Evolutionary conservation across 2,113 vertebrate genomes (phyloP), one percentile per base, ranked within the genome.

Genomic region (Excalfactoria chinensis): DNA sequence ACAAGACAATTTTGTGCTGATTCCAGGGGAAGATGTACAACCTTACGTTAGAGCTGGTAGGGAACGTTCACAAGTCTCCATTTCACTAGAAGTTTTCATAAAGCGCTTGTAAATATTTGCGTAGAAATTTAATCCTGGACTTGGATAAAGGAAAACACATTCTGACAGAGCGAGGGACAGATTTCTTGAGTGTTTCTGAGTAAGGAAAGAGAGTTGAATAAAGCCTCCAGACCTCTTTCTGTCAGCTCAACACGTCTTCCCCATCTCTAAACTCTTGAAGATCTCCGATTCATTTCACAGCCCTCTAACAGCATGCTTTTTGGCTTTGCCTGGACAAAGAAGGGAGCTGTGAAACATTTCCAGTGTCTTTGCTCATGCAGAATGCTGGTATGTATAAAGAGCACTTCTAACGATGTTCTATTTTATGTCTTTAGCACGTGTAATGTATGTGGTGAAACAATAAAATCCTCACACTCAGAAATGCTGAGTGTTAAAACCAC

Each of bases 11-110:
- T 87, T 85, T 88, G 51, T 75, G 75, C 32, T 37, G 46, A 77
- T 73, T 93, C 79, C 76, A 89, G 51, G 51, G n/a, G 55, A 92
- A 76, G 84, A 82, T 58, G 89, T 84, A 76, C 76, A 89, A 70
- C 49, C 49, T 60, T 71, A 37, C 16, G 5, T 75, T 58, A n/a
- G 55, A 76, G 28, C 77, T 90, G 59, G 59, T 41, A 73, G 63
- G 56, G 84, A 87, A 53, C 3, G 2, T 83, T 90, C 74, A 77
- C 12, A 92, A 73, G 78, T 89, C 84, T 92, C 78, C 10, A 60
- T 93, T 96, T 93, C 75, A 68, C 16, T 41, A 85, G 48, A 67
- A 58, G 58, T 93, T 95, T 74, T 85, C 64, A 88, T 71, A 56
- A 92, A 88, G 88, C 0, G 0, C 46, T 44, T 86, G 51, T 46